Conservation (phyloP, 2,888 invertebrate species). For the Ochropleura leucogaster region DNA sequence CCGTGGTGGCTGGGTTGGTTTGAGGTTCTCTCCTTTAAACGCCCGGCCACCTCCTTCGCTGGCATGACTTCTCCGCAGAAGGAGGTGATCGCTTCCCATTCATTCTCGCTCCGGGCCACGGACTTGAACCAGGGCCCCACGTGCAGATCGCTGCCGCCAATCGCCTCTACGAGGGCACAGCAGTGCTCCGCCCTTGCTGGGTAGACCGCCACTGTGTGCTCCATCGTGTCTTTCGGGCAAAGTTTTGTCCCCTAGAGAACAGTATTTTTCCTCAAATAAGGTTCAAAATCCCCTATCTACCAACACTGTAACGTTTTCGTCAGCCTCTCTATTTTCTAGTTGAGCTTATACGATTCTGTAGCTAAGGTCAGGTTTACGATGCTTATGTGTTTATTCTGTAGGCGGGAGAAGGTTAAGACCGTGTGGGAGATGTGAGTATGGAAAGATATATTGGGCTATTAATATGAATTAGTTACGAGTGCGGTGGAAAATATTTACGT, state of each 20-base stretch:
- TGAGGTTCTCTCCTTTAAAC: too few species aligned
- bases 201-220: too few species aligned
- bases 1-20: too few species aligned
- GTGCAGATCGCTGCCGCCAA: too few species aligned
- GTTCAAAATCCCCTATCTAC: not conserved
- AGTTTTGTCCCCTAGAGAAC: not conserved
- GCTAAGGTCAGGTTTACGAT: constrained; percentile 42
- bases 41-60: too few species aligned
- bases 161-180: too few species aligned
- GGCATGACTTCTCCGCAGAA: too few species aligned
- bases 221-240: too few species aligned
- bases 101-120: too few species aligned
- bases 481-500: not conserved
- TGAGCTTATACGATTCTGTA: constrained; percentile 19
- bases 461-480: constrained; percentile 11
- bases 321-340: not conserved
- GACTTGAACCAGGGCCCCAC: too few species aligned
- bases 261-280: not conserved
- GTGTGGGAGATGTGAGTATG: constrained; percentile 10
- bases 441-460: constrained; percentile 18
- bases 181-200: too few species aligned
- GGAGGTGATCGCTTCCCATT: too few species aligned
- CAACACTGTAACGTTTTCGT: constrained; percentile 14
- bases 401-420: constrained; percentile 39
- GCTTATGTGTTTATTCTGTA: constrained; percentile 14